These are phyloP conservation scores for Lasioglossum pauxillum DNA, from an alignment of 2,888 invertebrate species.

Conservation along the genomic window DNA sequence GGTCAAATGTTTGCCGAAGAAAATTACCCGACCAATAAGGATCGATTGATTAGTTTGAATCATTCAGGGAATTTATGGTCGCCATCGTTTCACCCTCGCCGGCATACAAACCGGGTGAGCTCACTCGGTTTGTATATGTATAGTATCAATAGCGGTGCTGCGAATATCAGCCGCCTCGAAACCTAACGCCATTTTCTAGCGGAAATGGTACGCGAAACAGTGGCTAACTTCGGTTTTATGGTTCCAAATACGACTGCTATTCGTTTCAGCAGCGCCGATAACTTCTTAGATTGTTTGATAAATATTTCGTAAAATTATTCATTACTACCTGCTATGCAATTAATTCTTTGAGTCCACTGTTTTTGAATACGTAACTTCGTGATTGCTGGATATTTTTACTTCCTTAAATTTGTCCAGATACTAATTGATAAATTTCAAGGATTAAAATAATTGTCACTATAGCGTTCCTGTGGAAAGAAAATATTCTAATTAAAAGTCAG, in stretches of 20 bases:
- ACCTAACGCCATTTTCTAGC: slow-evolving; percentile 1
- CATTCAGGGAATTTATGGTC: background rate
- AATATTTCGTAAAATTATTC: background rate
- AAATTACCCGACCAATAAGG: background rate
- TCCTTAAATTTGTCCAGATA: background rate
- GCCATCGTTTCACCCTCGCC: background rate
- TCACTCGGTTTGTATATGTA: background rate
- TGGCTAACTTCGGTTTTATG: background rate
- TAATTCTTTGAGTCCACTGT: background rate
- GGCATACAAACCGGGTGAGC: background rate
- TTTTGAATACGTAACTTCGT: background rate
- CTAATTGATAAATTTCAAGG: background rate
- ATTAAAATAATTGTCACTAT: background rate
- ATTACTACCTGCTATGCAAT: background rate
- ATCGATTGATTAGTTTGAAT: background rate
- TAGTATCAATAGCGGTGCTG: background rate
- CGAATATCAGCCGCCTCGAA: background rate
- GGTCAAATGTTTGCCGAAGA: background rate
- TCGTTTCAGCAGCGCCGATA: background rate
- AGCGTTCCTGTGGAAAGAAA: background rate
- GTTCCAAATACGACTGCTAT: background rate
- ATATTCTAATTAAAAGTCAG: background rate
- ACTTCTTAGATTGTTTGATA: background rate
- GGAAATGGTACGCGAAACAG: background rate
- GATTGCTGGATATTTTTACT: background rate